These are phyloP conservation scores for Microtus pennsylvanicus DNA, from an alignment of 2,113 vertebrate species.

Conservation along the genomic window DNA sequence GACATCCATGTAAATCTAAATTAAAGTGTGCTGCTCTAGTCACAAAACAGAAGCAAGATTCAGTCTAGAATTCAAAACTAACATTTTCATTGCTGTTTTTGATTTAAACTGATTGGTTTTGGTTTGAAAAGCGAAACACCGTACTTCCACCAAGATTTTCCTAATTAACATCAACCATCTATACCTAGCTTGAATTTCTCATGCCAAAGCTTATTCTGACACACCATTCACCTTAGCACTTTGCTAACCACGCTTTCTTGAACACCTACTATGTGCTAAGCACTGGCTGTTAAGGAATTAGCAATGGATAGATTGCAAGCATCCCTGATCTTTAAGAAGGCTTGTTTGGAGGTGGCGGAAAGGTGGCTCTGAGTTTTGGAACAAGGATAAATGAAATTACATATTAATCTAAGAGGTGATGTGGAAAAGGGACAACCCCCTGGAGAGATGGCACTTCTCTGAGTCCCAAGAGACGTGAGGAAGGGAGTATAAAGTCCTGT, in stretches of 20 bases:
- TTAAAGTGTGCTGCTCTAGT: slow-evolving; percentile 16
- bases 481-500: not conserved
- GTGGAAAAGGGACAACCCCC: not conserved
- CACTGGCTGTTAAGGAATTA: not conserved
- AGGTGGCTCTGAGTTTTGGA: not conserved
- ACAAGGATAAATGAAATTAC: not conserved
- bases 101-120: slow-evolving; percentile 39
- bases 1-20: slow-evolving; percentile 5
- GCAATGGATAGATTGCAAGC: not conserved
- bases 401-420: not conserved
- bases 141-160: slow-evolving; percentile 28
- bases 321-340: not conserved
- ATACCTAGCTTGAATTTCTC: slow-evolving; percentile 25
- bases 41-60: not conserved
- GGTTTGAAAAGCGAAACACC: not conserved
- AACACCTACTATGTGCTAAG: not conserved
- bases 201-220: not conserved
- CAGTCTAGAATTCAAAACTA: not conserved
- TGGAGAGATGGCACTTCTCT: not conserved
- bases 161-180: not conserved
- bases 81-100: not conserved
- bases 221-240: not conserved
- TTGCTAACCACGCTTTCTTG: not conserved
- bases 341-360: not conserved
- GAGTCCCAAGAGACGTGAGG: not conserved